A percentile compares a stretch with the other conserved stretches of the same genome.
phyloP scores from a whole-genome alignment of 1,140 invertebrate species.

The Drosophila repleta region DNA sequence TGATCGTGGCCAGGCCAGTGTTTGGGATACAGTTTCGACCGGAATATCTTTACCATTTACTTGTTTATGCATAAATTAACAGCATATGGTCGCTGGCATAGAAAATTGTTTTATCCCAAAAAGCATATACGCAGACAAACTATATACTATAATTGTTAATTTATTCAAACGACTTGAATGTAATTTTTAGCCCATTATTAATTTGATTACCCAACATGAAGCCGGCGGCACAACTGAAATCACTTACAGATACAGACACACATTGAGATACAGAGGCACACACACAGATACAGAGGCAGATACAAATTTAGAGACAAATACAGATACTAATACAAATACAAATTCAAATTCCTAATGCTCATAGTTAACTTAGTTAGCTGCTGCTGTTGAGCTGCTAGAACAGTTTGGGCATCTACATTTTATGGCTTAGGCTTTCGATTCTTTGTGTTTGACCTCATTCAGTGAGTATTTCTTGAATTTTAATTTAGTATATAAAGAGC shows the following conservation, averaged over 20 bases:
- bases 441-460: slow-evolving; percentile 26
- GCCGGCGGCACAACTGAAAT: slow-evolving; percentile 42
- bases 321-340: slow-evolving; percentile 9
- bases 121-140: not conserved
- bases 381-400: not conserved
- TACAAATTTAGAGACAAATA: slow-evolving; percentile 8
- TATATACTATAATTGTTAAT: slow-evolving; percentile 63
- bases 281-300: slow-evolving; percentile 20
- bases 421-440: not conserved
- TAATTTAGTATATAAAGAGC: no score
- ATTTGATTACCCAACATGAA: slow-evolving; percentile 70
- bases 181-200: slow-evolving; percentile 74
- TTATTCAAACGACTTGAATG: slow-evolving; percentile 70
- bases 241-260: slow-evolving; percentile 37
- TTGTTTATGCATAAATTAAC: slow-evolving; percentile 37
- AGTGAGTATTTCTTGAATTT: slow-evolving; percentile 10
- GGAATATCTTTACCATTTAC: slow-evolving; percentile 35
- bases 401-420: slow-evolving; percentile 13
- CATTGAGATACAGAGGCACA: slow-evolving; percentile 1
- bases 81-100: slow-evolving; percentile 24
- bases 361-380: no score
- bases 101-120: slow-evolving; percentile 14
- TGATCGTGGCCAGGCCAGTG: slow-evolving; percentile 21
- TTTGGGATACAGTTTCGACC: slow-evolving; percentile 33
- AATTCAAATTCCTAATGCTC: not conserved